Evolutionary conservation across 2,888 invertebrate genomes (phyloP).

Genomic region (Drosophila mulleri): DNA sequence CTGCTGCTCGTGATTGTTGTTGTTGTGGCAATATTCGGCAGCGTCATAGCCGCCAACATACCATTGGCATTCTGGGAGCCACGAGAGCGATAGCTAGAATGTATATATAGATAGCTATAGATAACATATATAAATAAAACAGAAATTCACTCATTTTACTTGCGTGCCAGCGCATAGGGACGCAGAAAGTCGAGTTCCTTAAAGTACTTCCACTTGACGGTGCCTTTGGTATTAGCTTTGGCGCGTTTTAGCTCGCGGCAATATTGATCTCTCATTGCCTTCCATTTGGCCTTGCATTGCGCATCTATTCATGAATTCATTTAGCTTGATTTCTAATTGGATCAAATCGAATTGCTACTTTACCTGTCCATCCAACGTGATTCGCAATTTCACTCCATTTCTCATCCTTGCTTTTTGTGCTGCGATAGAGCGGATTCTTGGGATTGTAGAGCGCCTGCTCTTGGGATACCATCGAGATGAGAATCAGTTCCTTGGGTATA

Average conservation of each 20-base stretch:
- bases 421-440: conserved; percentile 82
- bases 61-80: conserved; percentile 41
- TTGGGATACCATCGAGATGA: conserved; percentile 80
- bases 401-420: conserved; percentile 76
- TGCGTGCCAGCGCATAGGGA: conserved; percentile 82
- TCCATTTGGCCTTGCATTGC: conserved; percentile 84
- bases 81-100: conserved; percentile 76
- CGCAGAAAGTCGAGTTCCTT: conserved; percentile 82
- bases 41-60: conserved; percentile 12
- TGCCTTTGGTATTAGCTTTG: conserved; percentile 76
- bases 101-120: background rate
- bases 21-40: conserved; percentile 21
- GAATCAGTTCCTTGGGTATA: conserved; percentile 79
- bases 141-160: conserved; percentile 63
- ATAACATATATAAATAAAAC: background rate
- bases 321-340: background rate
- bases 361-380: conserved; percentile 81
- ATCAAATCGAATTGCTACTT: background rate
- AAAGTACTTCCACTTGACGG: conserved; percentile 83
- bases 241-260: conserved; percentile 83
- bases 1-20: conserved; percentile 25
- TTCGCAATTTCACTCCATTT: conserved; percentile 81
- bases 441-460: conserved; percentile 83
- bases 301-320: conserved; percentile 52
- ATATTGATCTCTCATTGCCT: conserved; percentile 83